These are phyloP conservation scores for Endomychus coccineus DNA, from an alignment of 2,888 invertebrate species.

Conservation along the genomic window DNA sequence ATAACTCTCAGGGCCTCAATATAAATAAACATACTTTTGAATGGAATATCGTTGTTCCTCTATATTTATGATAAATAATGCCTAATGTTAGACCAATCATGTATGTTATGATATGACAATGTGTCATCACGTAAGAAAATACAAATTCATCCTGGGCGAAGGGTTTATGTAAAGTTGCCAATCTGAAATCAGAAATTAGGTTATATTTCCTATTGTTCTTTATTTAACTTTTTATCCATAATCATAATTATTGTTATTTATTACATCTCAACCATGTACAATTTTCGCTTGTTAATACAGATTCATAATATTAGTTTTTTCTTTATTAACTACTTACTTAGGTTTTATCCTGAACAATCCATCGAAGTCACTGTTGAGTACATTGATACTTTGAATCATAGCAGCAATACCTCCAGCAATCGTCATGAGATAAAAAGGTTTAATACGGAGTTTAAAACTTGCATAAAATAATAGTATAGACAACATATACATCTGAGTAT, in stretches of 20 bases:
- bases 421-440: constrained; percentile 6
- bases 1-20: no score
- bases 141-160: not conserved
- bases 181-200: constrained; percentile 6
- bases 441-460: constrained; percentile 6
- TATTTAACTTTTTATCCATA: no score
- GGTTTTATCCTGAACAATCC: constrained; percentile 2
- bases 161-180: constrained; percentile 1
- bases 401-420: not conserved
- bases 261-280: no score
- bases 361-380: constrained; percentile 6
- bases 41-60: constrained; percentile 6
- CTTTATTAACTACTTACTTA: no score
- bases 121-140: constrained; percentile 5
- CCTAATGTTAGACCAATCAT: constrained; percentile 10
- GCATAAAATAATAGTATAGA: constrained; percentile 5
- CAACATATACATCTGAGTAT: constrained; percentile 10
- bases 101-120: constrained; percentile 5
- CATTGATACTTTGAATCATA: constrained; percentile 1
- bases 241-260: no score
- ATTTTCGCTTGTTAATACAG: no score
- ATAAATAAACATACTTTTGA: constrained; percentile 8
- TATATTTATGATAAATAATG: constrained; percentile 4
- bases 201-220: not conserved
- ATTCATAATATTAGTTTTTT: no score